These are phyloP conservation scores for Dione juno DNA, from an alignment of 2,888 invertebrate species.

Conservation along the genomic window DNA sequence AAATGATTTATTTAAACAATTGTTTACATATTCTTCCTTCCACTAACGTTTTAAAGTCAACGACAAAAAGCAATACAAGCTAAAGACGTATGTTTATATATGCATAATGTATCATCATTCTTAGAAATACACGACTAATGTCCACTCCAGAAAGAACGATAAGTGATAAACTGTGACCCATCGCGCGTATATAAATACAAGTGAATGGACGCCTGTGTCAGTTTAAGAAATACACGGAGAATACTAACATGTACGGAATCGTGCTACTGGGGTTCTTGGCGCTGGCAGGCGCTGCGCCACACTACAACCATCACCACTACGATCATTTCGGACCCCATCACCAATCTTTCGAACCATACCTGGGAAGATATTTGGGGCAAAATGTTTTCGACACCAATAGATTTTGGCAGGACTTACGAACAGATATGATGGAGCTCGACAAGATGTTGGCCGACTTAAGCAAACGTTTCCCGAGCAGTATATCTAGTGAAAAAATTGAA, in stretches of 20 bases:
- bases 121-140: constrained; percentile 25
- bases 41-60: background rate
- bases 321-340: background rate
- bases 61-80: constrained; percentile 9
- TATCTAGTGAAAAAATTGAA: constrained; percentile 52
- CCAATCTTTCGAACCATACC: constrained; percentile 35
- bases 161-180: constrained; percentile 63
- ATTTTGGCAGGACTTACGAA: constrained; percentile 63
- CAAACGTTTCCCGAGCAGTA: constrained; percentile 55
- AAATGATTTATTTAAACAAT: too few relatives aligned
- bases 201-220: constrained; percentile 16
- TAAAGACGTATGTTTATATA: background rate
- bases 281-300: constrained; percentile 62
- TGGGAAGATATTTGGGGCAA: constrained; percentile 52
- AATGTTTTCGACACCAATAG: constrained; percentile 62
- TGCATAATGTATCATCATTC: constrained; percentile 18
- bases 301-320: constrained; percentile 39
- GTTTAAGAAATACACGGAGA: constrained; percentile 29
- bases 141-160: constrained; percentile 58
- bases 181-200: constrained; percentile 53
- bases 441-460: constrained; percentile 57
- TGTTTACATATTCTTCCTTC: background rate
- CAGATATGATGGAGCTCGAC: constrained; percentile 61
- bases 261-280: constrained; percentile 57
- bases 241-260: constrained; percentile 56